Evolutionary conservation across 2,888 invertebrate species (phyloP), one percentile per base, ranked within the genome.

Genomic region (Byasa hedistus): DNA sequence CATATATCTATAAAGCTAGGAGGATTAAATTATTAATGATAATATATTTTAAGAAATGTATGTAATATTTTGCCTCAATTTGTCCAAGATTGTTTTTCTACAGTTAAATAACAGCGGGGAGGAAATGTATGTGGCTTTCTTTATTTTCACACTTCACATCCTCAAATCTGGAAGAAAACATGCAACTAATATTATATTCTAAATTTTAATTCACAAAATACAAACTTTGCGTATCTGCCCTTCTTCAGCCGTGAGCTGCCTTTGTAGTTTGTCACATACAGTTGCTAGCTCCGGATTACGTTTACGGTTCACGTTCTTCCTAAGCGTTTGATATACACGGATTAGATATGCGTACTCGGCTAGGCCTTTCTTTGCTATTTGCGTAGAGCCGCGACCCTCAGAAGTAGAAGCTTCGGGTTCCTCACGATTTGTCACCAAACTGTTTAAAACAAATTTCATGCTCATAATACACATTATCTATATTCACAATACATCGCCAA

Each of bases 341-440:
- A 86, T 89, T 7, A 89, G 68, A 51, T 71, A 78, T 0, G 88
- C 84, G 70, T 89, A 91, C 73, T 87, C 88, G 0, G 82, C 80
- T 2, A 90, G 79, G 55, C 81, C 83, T 69, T 84, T 84, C 70
- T 84, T 87, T 2, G 85, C 85, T 52, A 82, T 84, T 21, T 84
- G 81, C 52, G n/a, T 21, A 15, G 76, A 79, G 3, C 78, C 77
- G 10, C 76, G 80, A 0, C 82, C 84, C 65, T 88, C 88, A 1
- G 87, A 87, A 5, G 84, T 85, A 7, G 86, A 83, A 1, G 78
- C 81, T 58, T 87, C 87, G 22, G 78, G 71, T 65, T 87, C 88
- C 7, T 84, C 87, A 1, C 78, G 81, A 59, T 82, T 81, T 21
- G 78, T 82, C 48, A 81, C 73, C 54, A 87, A 78, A 69, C 87